Base-by-base conservation (phyloP, 2,113 vertebrate genomes). In the Rhodinocichla rosea region DNA sequence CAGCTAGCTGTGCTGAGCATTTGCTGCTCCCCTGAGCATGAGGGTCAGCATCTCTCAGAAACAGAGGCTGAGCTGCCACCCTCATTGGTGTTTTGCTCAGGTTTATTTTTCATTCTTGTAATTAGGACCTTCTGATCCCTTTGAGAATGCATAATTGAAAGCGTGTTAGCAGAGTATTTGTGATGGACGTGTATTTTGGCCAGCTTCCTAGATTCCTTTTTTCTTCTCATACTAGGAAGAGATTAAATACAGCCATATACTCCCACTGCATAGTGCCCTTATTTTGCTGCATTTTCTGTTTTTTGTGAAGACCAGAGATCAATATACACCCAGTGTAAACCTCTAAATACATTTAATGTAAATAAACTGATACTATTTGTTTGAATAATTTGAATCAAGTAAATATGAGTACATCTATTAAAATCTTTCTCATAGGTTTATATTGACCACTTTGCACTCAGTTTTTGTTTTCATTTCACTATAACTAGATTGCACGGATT, bases 61-160 rank as follows among this genome's bases (percentile, higher is more conserved):
- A 68, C 32, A 44, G 22, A 84, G 62, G 22, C 27, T 75, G 49
- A 83, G 62, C 57, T 93, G 49, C 40, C 2, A 3, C n/a, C 19
- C 52, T 83, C 44, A 13, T 37, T 95, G 79, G 37, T 68, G 59
- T 89, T 94, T 96, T 90, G 60, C 60, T 93, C 92, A 90, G 83
- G 83, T 96, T 93, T 92, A 23, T 81, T 33, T 37, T 92, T 78
- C 33, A 14, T 56, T 92, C 73, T 56, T 71, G 33, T 93, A 92
- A 94, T 95, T 91, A 92, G 60, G 65, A 93, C 60, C 52, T 83
- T 75, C 52, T 89, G 80, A 74, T 92, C 87, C 91, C 68, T 92
- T 63, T 67, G 63, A 63, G n/a, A 86, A 24, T 6, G 6, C 10
- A 19, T 87, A 89, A 92, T 20, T 93, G 80, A 94, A 92, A 92